Evolutionary conservation across 2,797 vertebrate genomes (phyloP), one percentile per base, ranked within the genome.

Genomic region (Clangula hyemalis): DNA sequence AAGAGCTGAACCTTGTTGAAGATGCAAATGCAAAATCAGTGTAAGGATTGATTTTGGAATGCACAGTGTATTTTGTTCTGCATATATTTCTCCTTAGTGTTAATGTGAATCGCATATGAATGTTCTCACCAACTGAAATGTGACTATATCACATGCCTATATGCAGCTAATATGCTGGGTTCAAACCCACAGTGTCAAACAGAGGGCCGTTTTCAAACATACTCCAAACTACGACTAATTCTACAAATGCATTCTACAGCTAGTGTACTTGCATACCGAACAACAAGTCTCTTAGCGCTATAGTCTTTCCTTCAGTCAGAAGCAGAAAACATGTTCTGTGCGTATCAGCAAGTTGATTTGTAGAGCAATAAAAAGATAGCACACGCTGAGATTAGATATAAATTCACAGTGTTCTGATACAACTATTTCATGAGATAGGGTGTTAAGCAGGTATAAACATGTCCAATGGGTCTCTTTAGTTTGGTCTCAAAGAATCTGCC

Each of bases 1-100:
- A 96, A 88, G 98, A 99, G 96, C 97, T 99, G 84, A 99, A 98
- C 75, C 87, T 99, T 53, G 90, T 98, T 6, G 99, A 99, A 98
- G 98, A 99, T 36, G 41, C 98, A 64, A 99, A 96, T 91, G 97
- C 97, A 93, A 98, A 98, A 96, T 98, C 98, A 81, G 98, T 99
- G 99, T 99, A 98, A 99, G 99, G 39, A 83, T 89, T 53, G 13
- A 54, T 93, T 92, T 62, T 62, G 39, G 51, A 76, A 82, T 45
- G 32, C 30, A 39, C 15, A 17, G 13, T 49, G 2, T 56, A 71
- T 79, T 68, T 30, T 84, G 49, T 34, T 68, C 28, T 38, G 47
- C 30, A 6, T 51, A 1, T 58, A 18, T 81, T 85, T 88, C 53
- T 84, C 22, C 64, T 54, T 9, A 36, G 7, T 49, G 36, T 91